A percentile compares a stretch with the other conserved stretches of the same genome.
Evolutionary conservation across 2,888 invertebrate genomes (phyloP).

Genomic region (Cerceris ruficornis): DNA sequence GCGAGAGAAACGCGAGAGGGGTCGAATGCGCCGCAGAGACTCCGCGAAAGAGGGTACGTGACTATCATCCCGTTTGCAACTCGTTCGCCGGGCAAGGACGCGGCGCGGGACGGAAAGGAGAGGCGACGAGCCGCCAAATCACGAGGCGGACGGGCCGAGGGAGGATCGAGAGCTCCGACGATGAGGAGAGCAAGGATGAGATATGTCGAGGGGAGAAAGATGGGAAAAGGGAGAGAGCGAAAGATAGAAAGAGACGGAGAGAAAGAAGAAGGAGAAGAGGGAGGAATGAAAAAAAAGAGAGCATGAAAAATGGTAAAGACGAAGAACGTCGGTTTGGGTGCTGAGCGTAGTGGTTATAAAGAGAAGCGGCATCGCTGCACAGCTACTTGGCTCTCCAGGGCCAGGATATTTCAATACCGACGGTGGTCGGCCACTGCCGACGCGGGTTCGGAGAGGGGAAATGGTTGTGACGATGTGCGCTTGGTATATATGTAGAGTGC

Average conservation of each 20-base stretch:
- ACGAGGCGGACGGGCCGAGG: conserved; percentile 29
- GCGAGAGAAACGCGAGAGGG: not conserved
- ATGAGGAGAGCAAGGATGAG: not conserved
- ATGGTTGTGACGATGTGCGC: conserved; percentile 50
- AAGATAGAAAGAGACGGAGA: conserved; percentile 1
- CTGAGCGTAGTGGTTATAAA: conserved; percentile 57
- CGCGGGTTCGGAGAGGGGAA: conserved; percentile 58
- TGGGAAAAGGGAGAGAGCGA: not conserved
- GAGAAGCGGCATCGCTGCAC: conserved; percentile 77
- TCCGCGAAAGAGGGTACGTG: conserved; percentile 49
- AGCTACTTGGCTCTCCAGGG: conserved; percentile 70
- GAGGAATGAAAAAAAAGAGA: conserved; percentile 31
- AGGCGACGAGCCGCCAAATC: conserved; percentile 29
- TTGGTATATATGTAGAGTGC: conserved; percentile 28
- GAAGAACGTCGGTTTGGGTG: conserved; percentile 46
- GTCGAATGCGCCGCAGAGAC: conserved; percentile 15
- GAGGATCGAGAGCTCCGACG: conserved; percentile 22
- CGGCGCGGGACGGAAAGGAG: no score
- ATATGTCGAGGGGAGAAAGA: conserved; percentile 8
- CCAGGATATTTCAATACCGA: conserved; percentile 76
- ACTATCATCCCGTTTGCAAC: conserved; percentile 34
- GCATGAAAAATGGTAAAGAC: conserved; percentile 38
- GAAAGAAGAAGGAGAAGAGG: conserved; percentile 34
- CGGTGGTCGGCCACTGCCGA: conserved; percentile 68
- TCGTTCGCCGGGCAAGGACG: not conserved